Base-by-base conservation (phyloP, 1,140 invertebrate genomes). In the Eueides isabella region DNA sequence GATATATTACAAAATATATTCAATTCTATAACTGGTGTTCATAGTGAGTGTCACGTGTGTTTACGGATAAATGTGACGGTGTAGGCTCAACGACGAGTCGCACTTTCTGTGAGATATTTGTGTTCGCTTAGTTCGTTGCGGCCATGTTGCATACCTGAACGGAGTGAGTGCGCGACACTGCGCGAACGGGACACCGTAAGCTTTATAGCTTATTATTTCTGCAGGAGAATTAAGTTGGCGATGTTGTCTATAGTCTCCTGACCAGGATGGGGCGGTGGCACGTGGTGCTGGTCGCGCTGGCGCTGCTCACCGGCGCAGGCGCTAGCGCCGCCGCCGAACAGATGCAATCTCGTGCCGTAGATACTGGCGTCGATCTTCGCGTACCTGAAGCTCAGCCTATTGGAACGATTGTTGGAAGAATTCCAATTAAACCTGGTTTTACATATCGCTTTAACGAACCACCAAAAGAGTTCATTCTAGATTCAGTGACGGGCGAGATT, bases 371-470 rank as follows among this genome's bases (percentile, higher is more conserved):
- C 31, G 96, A 97, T 75, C 95, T 98, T 78, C 96, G 98, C 85
- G 95, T 98, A 61, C 94, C 95, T 44, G 98, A 98, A 90, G 97
- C 97, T 38, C 95, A 97, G 82, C 96, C 97, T 14, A 94, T 95
- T 67, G 97, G 97, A 19, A 97, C 97, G 0, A 85, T 96, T 4
- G 97, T 98, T 5, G 98, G 98, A 16, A 94, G 94, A 77, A 98
- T 98, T 84, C 97, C 98, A 23, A 97, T 95, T 5, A 97, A 97
- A 88, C 95, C 96, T 4, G 97, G 96, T 72, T 98, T 98, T 90
- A 98, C 96, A 0, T 98, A 98, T 85, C 95, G 98, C 41, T 98
- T 98, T 90, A 98, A 98, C 90, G 98, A 98, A 87, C 96, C 96
- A 12, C 97, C 97, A 0, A 94, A 95, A 72, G 97, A 98, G 85